phyloP scores from a whole-genome alignment of 2,888 invertebrate species.

The Mantis religiosa region DNA sequence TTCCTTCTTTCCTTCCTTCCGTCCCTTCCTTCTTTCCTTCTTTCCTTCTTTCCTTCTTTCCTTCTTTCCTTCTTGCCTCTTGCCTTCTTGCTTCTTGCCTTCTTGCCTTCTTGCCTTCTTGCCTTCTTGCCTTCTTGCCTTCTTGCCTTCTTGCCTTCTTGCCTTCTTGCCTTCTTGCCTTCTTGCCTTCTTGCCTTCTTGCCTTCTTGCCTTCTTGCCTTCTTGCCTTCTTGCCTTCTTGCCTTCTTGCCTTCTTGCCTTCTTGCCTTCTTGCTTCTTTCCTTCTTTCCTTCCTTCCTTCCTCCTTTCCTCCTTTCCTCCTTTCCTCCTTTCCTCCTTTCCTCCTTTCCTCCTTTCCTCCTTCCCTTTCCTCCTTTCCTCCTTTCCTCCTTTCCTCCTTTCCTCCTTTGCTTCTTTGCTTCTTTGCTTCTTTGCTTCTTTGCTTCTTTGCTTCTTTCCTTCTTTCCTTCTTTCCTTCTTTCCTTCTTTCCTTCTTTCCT shows the following conservation, averaged over 20 bases:
- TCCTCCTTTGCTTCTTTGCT: neutral
- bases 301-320: neutral
- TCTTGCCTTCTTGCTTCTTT: neutral
- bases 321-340: neutral
- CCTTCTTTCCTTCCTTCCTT: neutral
- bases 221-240: neutral
- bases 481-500: neutral
- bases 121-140: too few species aligned
- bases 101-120: neutral
- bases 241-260: neutral
- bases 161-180: neutral
- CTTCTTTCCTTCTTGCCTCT: too few species aligned
- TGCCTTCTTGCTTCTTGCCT: too few species aligned
- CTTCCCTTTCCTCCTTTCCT: neutral
- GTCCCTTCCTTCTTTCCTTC: too few species aligned
- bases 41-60: neutral
- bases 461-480: neutral
- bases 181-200: neutral
- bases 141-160: neutral
- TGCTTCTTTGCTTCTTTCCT: too few species aligned
- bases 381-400: neutral
- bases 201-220: neutral
- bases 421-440: too few species aligned
- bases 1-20: neutral
- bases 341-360: neutral